Evolutionary conservation across 2,797 vertebrate species (phyloP).

Genomic region (Gallirallus australis): DNA sequence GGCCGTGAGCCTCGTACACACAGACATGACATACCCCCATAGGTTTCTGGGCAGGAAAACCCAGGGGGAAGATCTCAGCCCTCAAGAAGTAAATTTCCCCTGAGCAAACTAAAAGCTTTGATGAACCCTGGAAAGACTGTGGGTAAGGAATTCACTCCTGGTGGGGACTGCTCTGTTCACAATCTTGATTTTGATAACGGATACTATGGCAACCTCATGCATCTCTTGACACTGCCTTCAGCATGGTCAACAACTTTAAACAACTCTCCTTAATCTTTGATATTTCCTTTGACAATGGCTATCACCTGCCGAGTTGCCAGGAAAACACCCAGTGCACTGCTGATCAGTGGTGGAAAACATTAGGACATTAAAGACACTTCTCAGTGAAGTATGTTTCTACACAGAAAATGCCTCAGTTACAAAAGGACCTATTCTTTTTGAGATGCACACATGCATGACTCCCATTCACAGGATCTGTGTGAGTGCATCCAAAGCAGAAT

Average conservation of each 20-base stretch:
- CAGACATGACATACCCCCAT: neutral
- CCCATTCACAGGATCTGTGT: neutral
- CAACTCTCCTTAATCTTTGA: neutral
- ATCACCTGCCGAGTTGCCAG: neutral
- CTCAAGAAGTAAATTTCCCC: neutral
- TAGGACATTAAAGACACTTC: neutral
- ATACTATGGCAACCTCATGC: neutral
- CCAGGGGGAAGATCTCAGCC: neutral
- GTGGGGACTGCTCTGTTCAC: neutral
- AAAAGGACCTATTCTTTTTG: slow-evolving; percentile 10
- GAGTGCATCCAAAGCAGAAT: slow-evolving; percentile 23
- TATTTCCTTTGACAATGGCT: neutral
- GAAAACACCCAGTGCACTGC: slow-evolving; percentile 13
- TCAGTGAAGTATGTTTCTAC: neutral
- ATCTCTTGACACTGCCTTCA: neutral
- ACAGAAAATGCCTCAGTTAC: neutral
- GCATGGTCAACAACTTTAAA: slow-evolving; percentile 2
- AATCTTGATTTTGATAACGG: neutral
- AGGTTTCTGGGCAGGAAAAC: neutral
- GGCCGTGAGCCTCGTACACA: neutral
- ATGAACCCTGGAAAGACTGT: neutral
- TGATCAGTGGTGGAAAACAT: neutral
- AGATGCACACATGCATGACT: slow-evolving; percentile 19
- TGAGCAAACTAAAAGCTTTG: neutral
- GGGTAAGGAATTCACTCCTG: neutral